Base-by-base conservation (phyloP, 2,888 invertebrate species). In the Lasioglossum calceatum region DNA sequence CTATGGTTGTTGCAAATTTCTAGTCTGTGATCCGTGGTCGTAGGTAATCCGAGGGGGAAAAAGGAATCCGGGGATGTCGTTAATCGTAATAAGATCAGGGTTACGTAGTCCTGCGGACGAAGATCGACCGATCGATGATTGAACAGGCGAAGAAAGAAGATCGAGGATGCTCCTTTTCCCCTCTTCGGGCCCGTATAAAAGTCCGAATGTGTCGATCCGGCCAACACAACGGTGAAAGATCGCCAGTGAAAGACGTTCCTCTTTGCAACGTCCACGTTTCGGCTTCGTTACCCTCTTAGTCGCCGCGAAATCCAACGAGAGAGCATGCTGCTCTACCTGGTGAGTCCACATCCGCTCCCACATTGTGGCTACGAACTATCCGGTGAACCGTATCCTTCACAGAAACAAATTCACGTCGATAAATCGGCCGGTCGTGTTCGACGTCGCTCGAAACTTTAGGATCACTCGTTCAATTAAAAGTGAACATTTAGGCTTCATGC, bases 171-270 rank as follows among this genome's bases (percentile, higher is more conserved):
- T 82, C 76, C 78, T 82, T 83, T 82, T 78, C 86, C 86, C 86
- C 82, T 79, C 86, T 74, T 36, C 67, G 39, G n/a, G 83, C 87
- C 76, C 80, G 86, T 93, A 93, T 93, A 93, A 93, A 91, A 89
- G 92, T 91, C 86, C 88, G 90, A 89, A 89, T 89, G 91, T 89
- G 89, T 81, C 89, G 90, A 87, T 84, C 90, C 88, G 75, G 78
- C 91, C 89, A 91, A 88, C 92, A 92, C 81, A 92, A 91, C 91
- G 89, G 92, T 92, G 92, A 91, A 87, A 92, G 89, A 90, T 85
- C 87, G 90, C 90, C 88, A 86, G 89, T 90, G 89, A 90, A 92
- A 90, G 79, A 86, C 82, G 86, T 86, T 77, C 67, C 79, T 81
- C 79, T 58, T 76, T 67, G 44, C 88, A 86, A 89, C 78, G 76